Evolutionary conservation across 2,888 invertebrate species (phyloP), one percentile per base, ranked within the genome.

Genomic region (Drosophila monieri): DNA sequence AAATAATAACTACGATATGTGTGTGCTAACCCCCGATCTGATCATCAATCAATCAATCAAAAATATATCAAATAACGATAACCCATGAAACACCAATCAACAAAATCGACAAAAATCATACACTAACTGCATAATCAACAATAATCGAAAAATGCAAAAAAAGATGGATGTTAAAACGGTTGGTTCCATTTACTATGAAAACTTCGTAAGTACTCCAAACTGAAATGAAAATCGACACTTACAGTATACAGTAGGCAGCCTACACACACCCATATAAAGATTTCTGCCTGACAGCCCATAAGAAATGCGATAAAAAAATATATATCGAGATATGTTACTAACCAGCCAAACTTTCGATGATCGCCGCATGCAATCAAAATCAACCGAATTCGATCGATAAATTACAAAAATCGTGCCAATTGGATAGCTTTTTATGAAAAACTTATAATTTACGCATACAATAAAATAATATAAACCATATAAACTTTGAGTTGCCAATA

Each of bases 161-260:
- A 95, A 97, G 97, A 97, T 97, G 97, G 97, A 97, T 94, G 96
- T 97, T 95, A 97, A 97, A 95, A 96, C 96, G 94, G 96, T 97
- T 94, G 97, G 97, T 93, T 96, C 96, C 93, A 96, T 96, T 96
- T 97, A 97, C 95, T 97, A 97, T 94, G 97, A 97, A 94, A 97
- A 96, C 94, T 97, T 97, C 94, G 97, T 97, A 95, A 97, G 97
- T 97, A 95, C 93, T 85, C 75, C 77, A 75, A 78, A 59, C 64
- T 52, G 47, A 61, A 60, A 60, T 32, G 51, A 72, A 56, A 53
- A 47, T 37, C 53, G 44, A 51, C 55, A 66, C 55, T 27, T 65
- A 27, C 27, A 27, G 27, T 27, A 27, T 21, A 23, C 4, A 43
- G 57, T 76, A 62, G 60, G 41, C 54, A 51, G 57, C 44, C 55